These are phyloP conservation scores for Mystacides longicornis DNA, from an alignment of 2,888 invertebrate genomes.

Conservation along the genomic window DNA sequence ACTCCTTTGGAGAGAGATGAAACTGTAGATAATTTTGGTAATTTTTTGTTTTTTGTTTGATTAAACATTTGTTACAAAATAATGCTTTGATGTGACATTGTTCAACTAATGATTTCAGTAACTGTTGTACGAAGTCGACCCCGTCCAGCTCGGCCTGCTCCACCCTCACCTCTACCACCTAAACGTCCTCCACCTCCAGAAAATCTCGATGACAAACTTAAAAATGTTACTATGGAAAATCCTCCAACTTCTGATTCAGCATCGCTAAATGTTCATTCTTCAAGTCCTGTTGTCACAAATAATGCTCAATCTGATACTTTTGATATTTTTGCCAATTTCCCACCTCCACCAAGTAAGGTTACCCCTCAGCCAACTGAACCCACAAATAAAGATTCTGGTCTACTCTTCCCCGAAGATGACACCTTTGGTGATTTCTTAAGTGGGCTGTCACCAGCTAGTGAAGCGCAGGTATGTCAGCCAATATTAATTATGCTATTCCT, in stretches of 20 bases:
- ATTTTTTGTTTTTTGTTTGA: conserved; percentile 25
- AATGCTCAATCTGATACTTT: conserved; percentile 42
- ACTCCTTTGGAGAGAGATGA: conserved; percentile 76
- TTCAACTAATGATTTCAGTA: conserved; percentile 30
- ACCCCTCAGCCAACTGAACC: conserved; percentile 27
- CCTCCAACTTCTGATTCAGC: conserved; percentile 2
- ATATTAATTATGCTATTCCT: conserved; percentile 20
- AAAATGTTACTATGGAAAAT: conserved; percentile 7
- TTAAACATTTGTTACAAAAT: not conserved
- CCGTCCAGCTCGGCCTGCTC: conserved; percentile 37
- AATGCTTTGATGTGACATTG: not conserved
- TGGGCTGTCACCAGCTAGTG: conserved; percentile 26
- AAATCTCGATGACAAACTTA: conserved; percentile 33
- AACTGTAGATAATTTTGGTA: conserved; percentile 76
- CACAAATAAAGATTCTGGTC: conserved; percentile 32
- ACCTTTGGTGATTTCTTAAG: conserved; percentile 44
- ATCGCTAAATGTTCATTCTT: conserved; percentile 23
- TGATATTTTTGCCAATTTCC: conserved; percentile 48
- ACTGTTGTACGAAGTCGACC: conserved; percentile 31
- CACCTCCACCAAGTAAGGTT: conserved; percentile 23
- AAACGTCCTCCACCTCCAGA: conserved; percentile 28
- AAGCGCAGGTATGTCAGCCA: conserved; percentile 26
- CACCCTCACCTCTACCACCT: conserved; percentile 29
- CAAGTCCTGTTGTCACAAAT: conserved; percentile 28
- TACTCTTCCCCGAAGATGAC: conserved; percentile 43